Evolutionary conservation across 2,888 invertebrate genomes (phyloP).

Genomic region (Myathropa florea): DNA sequence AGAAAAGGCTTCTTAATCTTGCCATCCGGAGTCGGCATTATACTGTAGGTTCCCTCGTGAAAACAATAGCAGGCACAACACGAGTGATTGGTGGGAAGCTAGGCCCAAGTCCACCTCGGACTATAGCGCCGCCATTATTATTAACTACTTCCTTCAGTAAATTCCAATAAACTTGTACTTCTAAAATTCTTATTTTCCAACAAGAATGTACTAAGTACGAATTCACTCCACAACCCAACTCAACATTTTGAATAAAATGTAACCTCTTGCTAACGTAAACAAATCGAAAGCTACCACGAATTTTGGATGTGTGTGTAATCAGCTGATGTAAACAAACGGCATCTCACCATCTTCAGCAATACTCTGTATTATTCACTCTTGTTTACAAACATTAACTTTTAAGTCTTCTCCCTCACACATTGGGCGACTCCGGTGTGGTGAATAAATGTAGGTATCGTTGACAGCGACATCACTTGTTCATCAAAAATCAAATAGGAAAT

Average conservation of each 20-base stretch:
- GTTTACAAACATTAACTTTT: not conserved
- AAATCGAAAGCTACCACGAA: slow-evolving; percentile 40
- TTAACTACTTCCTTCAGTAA: too few relatives aligned
- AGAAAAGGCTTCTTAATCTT: too few relatives aligned
- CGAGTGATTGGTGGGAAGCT: too few relatives aligned
- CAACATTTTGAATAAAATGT: slow-evolving; percentile 1
- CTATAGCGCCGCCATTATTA: too few relatives aligned
- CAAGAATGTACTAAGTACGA: not conserved
- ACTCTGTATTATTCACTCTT: not conserved
- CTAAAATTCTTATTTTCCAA: not conserved
- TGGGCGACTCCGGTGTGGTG: not conserved
- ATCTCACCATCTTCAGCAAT: slow-evolving; percentile 6
- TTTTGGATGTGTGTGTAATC: slow-evolving; percentile 14
- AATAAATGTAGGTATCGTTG: slow-evolving; percentile 18
- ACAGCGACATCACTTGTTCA: too few relatives aligned
- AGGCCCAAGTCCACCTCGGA: too few relatives aligned
- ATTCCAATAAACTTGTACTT: too few relatives aligned
- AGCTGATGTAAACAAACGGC: slow-evolving; percentile 66
- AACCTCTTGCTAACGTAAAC: slow-evolving; percentile 29
- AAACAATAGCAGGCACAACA: too few relatives aligned
- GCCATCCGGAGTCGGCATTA: too few relatives aligned
- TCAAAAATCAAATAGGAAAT: too few relatives aligned
- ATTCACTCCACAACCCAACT: not conserved
- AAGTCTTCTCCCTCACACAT: slow-evolving; percentile 16
- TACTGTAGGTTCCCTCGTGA: too few relatives aligned